Base-by-base conservation (phyloP, 2,113 vertebrate species). In the Gila orcuttii region DNA sequence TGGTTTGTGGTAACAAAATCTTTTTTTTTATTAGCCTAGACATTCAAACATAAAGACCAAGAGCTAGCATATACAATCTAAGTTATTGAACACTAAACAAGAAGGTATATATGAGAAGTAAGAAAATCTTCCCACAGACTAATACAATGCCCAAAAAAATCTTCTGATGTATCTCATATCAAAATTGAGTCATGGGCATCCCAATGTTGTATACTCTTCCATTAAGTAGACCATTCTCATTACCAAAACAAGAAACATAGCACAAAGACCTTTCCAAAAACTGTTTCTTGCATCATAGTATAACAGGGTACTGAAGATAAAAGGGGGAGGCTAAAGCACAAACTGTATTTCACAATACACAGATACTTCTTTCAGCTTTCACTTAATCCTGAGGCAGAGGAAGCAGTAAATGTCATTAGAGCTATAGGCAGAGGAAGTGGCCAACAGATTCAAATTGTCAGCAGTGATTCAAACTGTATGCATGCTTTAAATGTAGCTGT, bases 401-500 rank as follows among this genome's bases (percentile, higher is more conserved):
- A 31, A 68, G 45, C 62, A 36, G 62, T 52, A 6, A 52, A 82
- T 33, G 19, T 50, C 79, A 82, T 82, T 52, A 69, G 60, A 69
- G 19, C 4, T 28, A 69, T 2, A 69, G 39, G 25, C 79, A 64
- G 39, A 81, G 60, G 39, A 81, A 81, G 60, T 33, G n/a, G 42
- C 59, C 19, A 69, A 57, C 52, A 47, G 25, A 80, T 71, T 31
- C 50, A 25, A 57, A 57, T 45, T 25, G 21, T 33, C 55, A 60
- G 68, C 50, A 71, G 19, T 71, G 69, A 74, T 36, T 77, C 74
- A 33, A 55, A 74, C 50, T 33, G 28, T 28, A 28, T 28, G 42
- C 80, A 69, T 50, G 13, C 57, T 71, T 76, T 59, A 71, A 76
- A 75, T 73, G 62, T 39, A 64, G 79, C 28, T n/a, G 31, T 45